These are phyloP conservation scores for Carassius carassius DNA, from an alignment of 2,113 vertebrate species.

Conservation along the genomic window DNA sequence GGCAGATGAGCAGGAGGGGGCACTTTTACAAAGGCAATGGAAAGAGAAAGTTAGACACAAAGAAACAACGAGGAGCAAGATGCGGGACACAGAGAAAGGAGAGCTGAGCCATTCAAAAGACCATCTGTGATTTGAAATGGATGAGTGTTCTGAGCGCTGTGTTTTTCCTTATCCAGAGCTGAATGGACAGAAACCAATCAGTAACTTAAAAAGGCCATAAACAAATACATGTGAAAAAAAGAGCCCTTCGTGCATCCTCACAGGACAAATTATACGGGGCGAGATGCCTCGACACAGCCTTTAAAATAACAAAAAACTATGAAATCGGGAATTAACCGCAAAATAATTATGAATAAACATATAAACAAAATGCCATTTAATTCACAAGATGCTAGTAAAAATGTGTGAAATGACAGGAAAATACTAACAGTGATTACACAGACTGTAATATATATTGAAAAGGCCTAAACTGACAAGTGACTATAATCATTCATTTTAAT, in stretches of 20 bases:
- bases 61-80: conserved; percentile 76
- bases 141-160: conserved; percentile 71
- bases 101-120: conserved; percentile 75
- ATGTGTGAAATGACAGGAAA: neutral
- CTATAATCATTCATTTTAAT: neutral
- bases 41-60: conserved; percentile 72
- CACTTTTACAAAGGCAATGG: conserved; percentile 71
- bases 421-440: neutral
- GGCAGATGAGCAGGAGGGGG: conserved; percentile 76
- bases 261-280: conserved; percentile 75
- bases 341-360: conserved; percentile 51
- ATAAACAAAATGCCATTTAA: conserved; percentile 54
- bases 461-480: neutral
- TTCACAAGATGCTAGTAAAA: neutral
- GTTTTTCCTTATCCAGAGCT: conserved; percentile 64
- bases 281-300: conserved; percentile 72
- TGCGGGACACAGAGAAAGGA: conserved; percentile 69
- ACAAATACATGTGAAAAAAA: conserved; percentile 70
- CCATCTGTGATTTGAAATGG: conserved; percentile 83
- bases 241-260: conserved; percentile 55
- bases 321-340: conserved; percentile 69
- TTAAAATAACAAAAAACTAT: conserved; percentile 75
- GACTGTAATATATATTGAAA: neutral
- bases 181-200: conserved; percentile 64
- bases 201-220: conserved; percentile 70